Evolutionary conservation across 2,888 invertebrate species (phyloP), one percentile per base, ranked within the genome.

Genomic region (Cerastoderma edule): DNA sequence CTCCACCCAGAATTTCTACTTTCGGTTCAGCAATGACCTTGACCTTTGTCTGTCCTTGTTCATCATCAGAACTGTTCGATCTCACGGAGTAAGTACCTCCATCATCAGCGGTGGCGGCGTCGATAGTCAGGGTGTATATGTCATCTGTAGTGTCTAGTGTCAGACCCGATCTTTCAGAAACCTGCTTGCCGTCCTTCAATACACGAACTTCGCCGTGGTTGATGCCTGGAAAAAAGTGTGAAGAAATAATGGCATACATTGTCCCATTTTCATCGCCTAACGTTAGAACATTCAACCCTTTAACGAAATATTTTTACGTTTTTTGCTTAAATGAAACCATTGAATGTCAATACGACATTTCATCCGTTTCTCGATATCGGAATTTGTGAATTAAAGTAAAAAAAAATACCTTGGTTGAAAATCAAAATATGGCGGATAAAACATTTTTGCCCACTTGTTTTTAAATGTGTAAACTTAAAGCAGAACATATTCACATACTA

Each of bases 41-140:
- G 22, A 65, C 65, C 32, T 46, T 30, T 1, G 50, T 27, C 22
- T 65, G 46, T 22, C 65, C 65, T 48, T 65, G 24, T 32, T 65
- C 48, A n/a, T 19, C 10, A n/a, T 65, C 28, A 8, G 65, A 48
- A 13, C 22, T 46, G 8, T 28, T 22, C 22, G 50, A 8, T 48
- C 50, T 39, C 6, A 65, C 10, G 22, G 65, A 48, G 30, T 44
- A 68, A n/a, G 6, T 28, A 3, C 19, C 68, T 19, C n/a, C 56
- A 30, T 68, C 57, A n/a, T 35, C 56, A 28, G 28, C n/a, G 13
- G 39, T 44, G 3, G 67, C 53, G 2, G 56, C 32, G 13, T 44
- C 19, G 6, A 68, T 30, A 30, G 44, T 57, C 2, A 68, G 56
- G 6, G 44, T 57, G 46, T 57, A 68, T n/a, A 68, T 44, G 54